Conservation (phyloP, 2,113 vertebrate species). For the Condylura cristata region DNA sequence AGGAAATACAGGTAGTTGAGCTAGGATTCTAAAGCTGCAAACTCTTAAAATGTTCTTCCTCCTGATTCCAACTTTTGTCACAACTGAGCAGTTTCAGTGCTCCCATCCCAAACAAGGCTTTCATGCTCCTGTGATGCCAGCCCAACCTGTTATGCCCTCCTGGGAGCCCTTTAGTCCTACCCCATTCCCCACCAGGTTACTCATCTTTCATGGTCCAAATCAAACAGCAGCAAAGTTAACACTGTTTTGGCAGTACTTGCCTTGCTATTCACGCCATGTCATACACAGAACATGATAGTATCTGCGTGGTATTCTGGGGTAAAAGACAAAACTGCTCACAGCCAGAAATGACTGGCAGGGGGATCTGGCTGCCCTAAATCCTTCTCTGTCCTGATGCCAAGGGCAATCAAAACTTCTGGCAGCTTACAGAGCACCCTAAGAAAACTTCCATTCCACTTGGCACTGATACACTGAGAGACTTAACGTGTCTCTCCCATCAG, state of each 20-base stretch:
- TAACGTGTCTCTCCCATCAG: background rate
- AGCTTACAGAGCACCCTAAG: background rate
- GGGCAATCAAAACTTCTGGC: background rate
- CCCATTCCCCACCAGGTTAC: background rate
- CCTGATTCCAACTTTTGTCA: background rate
- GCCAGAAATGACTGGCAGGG: background rate
- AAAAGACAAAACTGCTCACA: background rate
- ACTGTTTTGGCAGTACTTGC: background rate
- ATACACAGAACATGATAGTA: background rate
- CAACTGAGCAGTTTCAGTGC: background rate
- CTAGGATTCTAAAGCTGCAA: background rate
- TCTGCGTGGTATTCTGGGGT: background rate
- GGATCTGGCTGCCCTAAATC: background rate
- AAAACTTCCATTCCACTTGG: background rate
- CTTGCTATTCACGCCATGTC: background rate
- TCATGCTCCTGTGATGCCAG: background rate
- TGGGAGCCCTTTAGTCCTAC: background rate
- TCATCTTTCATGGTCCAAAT: background rate
- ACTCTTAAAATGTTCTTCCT: constrained; percentile 1
- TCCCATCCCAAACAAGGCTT: background rate
- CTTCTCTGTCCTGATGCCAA: background rate
- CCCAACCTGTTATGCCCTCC: background rate
- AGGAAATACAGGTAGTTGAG: background rate
- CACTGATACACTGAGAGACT: background rate
- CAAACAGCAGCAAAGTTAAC: background rate